Evolutionary conservation across 2,797 vertebrate genomes (phyloP).

Genomic region (Limnodromus scolopaceus): DNA sequence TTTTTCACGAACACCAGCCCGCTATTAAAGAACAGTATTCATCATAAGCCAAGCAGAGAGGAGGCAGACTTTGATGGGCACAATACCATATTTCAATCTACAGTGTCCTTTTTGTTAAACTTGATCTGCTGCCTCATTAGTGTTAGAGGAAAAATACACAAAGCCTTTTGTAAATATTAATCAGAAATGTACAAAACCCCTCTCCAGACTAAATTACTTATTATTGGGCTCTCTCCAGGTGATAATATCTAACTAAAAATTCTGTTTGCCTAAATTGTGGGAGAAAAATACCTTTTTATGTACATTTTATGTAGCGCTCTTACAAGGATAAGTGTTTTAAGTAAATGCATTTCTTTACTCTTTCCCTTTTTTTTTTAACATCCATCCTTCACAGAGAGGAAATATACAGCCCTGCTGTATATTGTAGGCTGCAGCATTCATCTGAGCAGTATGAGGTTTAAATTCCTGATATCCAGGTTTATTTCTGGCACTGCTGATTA

Average conservation of each 20-base stretch:
- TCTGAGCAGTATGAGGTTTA: constrained; percentile 28
- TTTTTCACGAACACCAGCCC: constrained; percentile 88
- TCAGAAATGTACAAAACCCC: constrained; percentile 65
- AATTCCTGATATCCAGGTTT: constrained; percentile 41
- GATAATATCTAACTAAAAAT: constrained; percentile 67
- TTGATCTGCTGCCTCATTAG: constrained; percentile 76
- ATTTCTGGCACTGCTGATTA: constrained; percentile 32
- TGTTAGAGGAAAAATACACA: constrained; percentile 73
- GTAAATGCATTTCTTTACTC: constrained; percentile 22
- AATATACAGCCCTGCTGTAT: constrained; percentile 1
- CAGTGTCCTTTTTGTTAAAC: constrained; percentile 92
- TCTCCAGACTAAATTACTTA: constrained; percentile 70
- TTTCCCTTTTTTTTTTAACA: background rate
- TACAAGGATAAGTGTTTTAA: constrained; percentile 37
- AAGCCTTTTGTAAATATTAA: constrained; percentile 81
- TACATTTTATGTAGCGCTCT: background rate
- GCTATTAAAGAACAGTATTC: constrained; percentile 94
- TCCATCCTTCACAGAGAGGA: background rate
- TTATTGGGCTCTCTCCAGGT: constrained; percentile 73
- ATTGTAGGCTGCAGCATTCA: constrained; percentile 59
- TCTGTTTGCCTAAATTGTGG: constrained; percentile 67
- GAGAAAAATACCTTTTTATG: constrained; percentile 62
- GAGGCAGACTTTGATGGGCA: constrained; percentile 86
- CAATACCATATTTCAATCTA: constrained; percentile 88
- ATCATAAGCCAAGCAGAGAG: constrained; percentile 91